Evolutionary conservation across 2,888 invertebrate genomes (phyloP), one percentile per base, ranked within the genome.

Genomic region (Xestia sexstrigata): DNA sequence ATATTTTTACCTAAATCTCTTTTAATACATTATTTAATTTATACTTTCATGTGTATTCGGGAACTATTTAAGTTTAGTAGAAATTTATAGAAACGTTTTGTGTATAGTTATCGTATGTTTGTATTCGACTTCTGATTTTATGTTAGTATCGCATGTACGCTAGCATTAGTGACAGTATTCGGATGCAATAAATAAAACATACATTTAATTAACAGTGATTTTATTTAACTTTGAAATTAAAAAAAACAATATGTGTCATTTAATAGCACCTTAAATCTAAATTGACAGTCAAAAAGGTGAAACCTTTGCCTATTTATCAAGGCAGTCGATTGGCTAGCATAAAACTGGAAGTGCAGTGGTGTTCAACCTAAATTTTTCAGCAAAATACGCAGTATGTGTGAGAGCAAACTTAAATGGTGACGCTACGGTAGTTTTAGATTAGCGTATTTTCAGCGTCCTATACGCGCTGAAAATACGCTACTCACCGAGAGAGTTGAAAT

Each of bases 151-250:
- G 94, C 94, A 94, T 96, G 95, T 95, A 95, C 89, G 91, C 93
- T 95, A 95, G 95, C 90, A 88, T 93, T 95, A 95, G 95, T 91
- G 88, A 93, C 95, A 95, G 94, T 96, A 96, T 96, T 96, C 95
- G 92, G 95, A 95, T 95, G 95, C 95, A 96, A 96, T 96, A 96
- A 96, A 95, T 92, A 93, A 89, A 94, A 86, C 91, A 92, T 92
- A 93, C 92, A 92, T 91, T 91, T 90, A 91, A 88, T 85, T 83
- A 86, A 80, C 78, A 77, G 71, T 79, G 45, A 82, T 89, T 90
- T 90, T 83, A 85, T 88, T 90, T 81, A 69, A 70, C 69, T 79
- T 82, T 74, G 39, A 70, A 67, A 60, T 72, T 35, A 35, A 78
- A 55, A 49, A 76, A 39, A 58, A 58, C 7, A 3, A 79, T 65